Evolutionary conservation across 2,797 vertebrate genomes (phyloP).

Genomic region (Chelonia mydas): DNA sequence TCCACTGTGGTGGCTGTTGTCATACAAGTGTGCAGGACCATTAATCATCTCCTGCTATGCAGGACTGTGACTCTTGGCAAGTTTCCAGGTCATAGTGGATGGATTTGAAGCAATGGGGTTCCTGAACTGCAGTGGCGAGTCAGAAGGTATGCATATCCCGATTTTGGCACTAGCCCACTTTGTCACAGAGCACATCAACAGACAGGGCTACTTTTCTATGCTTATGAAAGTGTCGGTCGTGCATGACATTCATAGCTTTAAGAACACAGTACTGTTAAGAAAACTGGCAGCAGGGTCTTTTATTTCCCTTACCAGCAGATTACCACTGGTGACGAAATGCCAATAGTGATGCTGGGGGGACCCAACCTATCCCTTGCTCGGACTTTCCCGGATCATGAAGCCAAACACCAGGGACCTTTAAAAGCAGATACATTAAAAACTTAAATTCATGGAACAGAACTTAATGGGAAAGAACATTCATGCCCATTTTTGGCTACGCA

Average conservation of each 20-base stretch:
- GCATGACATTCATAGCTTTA: not conserved
- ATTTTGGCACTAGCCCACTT: not conserved
- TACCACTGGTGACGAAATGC: too few relatives aligned
- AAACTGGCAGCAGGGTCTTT: not conserved
- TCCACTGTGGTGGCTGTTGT: not conserved
- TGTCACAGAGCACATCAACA: not conserved
- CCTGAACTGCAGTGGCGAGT: not conserved
- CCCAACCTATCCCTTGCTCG: too few relatives aligned
- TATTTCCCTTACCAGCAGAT: too few relatives aligned
- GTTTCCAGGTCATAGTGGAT: too few relatives aligned
- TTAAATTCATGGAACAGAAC: too few relatives aligned
- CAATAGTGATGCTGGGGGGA: too few relatives aligned
- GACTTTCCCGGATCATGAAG: too few relatives aligned
- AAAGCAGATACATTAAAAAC: too few relatives aligned
- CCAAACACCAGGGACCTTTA: too few relatives aligned
- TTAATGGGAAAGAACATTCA: too few relatives aligned
- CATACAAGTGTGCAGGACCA: not conserved
- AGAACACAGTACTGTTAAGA: not conserved
- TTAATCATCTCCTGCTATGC: not conserved
- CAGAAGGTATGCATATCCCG: not conserved
- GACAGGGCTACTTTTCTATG: not conserved
- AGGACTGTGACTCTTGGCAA: not conserved
- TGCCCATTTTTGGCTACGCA: too few relatives aligned
- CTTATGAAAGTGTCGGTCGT: not conserved
- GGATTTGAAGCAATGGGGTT: not conserved